Percentiles rank a stretch among this genome's conserved stretches.
Conservation (phyloP, 2,888 invertebrate genomes). For the Drosophila antonietae region DNA sequence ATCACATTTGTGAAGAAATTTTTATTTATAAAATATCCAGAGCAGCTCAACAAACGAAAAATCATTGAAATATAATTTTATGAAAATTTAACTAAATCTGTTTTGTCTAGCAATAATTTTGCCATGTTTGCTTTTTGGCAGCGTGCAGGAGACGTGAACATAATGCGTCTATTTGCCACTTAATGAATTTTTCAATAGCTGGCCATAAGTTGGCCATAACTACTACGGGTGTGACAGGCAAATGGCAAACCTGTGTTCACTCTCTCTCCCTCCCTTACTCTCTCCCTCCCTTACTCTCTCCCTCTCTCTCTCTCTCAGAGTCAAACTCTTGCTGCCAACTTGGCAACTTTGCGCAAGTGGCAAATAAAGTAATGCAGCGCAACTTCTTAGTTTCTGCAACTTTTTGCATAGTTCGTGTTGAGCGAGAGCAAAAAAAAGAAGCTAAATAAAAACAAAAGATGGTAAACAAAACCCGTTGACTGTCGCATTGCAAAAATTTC, state of each 20-base stretch:
- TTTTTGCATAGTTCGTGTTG: constrained; percentile 26
- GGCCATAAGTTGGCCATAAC: constrained; percentile 36
- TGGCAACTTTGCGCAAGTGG: constrained; percentile 59
- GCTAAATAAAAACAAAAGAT: constrained; percentile 5
- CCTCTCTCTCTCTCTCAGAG: constrained; percentile 25
- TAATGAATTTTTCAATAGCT: constrained; percentile 64
- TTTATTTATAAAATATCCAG: too few relatives aligned
- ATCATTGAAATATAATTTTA: background rate
- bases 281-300: background rate
- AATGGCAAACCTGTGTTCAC: constrained; percentile 73
- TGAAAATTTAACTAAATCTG: constrained; percentile 1
- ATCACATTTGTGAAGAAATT: too few relatives aligned
- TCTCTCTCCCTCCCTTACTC: background rate
- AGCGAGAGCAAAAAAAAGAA: background rate
- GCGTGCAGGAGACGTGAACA: constrained; percentile 27
- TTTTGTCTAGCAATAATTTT: constrained; percentile 45
- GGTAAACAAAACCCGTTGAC: constrained; percentile 52
- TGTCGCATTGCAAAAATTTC: constrained; percentile 60
- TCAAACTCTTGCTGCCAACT: constrained; percentile 56
- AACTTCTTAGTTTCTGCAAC: constrained; percentile 42
- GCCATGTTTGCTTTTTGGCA: constrained; percentile 36
- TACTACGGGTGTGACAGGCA: constrained; percentile 31
- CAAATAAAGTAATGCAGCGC: constrained; percentile 62
- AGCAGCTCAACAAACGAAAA: background rate
- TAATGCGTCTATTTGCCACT: constrained; percentile 76